phyloP scores from a whole-genome alignment of 2,797 vertebrate genomes.

The Mus minutoides region DNA sequence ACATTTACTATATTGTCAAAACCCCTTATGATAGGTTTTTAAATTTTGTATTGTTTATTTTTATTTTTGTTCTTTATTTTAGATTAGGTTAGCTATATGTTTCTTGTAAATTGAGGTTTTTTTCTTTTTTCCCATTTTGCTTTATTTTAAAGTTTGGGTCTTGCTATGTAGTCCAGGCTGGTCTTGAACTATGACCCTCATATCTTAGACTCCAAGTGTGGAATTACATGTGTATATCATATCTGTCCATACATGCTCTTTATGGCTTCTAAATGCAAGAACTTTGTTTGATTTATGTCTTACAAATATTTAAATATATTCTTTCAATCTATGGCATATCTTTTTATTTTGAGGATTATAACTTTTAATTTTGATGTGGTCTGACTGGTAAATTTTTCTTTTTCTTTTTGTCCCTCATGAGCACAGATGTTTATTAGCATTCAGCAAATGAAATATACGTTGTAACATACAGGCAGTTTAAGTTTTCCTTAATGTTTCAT shows the following conservation, averaged over 20 bases:
- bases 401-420: too few relatives aligned
- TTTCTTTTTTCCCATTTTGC: not conserved
- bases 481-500: not conserved
- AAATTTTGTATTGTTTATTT: not conserved
- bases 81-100: not conserved
- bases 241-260: not conserved
- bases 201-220: not conserved
- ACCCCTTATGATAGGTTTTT: not conserved
- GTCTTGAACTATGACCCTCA: not conserved
- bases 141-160: not conserved
- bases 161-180: not conserved
- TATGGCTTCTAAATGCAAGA: not conserved
- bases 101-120: not conserved
- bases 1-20: not conserved
- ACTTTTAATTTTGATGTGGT: constrained; percentile 24
- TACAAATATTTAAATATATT: constrained; percentile 22
- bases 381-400: not conserved
- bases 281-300: not conserved
- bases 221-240: not conserved
- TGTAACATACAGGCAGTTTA: too few relatives aligned
- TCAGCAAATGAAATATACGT: too few relatives aligned
- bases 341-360: constrained; percentile 31
- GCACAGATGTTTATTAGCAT: too few relatives aligned
- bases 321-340: not conserved
- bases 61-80: not conserved